These are phyloP conservation scores for Proterorhinus semilunaris DNA, from an alignment of 2,113 vertebrate genomes.

Conservation along the genomic window DNA sequence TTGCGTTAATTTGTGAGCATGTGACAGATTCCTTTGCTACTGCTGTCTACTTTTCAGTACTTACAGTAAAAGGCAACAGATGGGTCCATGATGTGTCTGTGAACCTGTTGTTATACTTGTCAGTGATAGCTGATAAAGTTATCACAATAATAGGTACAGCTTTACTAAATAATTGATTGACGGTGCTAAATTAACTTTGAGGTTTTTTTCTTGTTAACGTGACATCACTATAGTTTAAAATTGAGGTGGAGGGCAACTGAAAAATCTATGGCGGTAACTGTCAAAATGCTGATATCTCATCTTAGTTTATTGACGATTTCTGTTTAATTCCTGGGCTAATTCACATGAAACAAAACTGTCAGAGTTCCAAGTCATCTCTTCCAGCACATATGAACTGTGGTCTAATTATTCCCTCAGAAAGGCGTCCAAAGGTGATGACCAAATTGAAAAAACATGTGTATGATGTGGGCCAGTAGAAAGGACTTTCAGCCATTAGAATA, in stretches of 20 bases:
- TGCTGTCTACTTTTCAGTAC: constrained; percentile 22
- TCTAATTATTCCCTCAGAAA: too few relatives aligned
- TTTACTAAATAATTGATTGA: constrained; percentile 31
- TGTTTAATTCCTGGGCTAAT: too few relatives aligned
- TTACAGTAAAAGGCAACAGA: constrained; percentile 48
- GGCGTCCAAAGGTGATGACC: too few relatives aligned
- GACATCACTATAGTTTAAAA: not conserved
- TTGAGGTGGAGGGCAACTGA: not conserved
- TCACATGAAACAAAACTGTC: too few relatives aligned
- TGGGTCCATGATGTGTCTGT: constrained; percentile 38
- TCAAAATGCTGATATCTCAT: too few relatives aligned
- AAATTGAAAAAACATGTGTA: too few relatives aligned
- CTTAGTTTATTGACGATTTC: too few relatives aligned
- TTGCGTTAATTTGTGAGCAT: constrained; percentile 47
- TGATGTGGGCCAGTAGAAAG: too few relatives aligned
- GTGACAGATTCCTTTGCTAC: constrained; percentile 43
- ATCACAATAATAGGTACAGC: constrained; percentile 29
- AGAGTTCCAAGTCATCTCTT: too few relatives aligned
- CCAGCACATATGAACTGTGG: too few relatives aligned
- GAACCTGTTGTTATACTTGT: constrained; percentile 30
- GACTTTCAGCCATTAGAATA: too few relatives aligned
- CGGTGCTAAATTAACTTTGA: not conserved
- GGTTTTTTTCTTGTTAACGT: not conserved
- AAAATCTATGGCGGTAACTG: too few relatives aligned
- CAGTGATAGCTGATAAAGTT: constrained; percentile 24